A percentile compares a stretch with the other conserved stretches of the same genome.
These are phyloP conservation scores for Lethenteron reissneri DNA, from an alignment of 2,113 vertebrate genomes.

Conservation along the genomic window DNA sequence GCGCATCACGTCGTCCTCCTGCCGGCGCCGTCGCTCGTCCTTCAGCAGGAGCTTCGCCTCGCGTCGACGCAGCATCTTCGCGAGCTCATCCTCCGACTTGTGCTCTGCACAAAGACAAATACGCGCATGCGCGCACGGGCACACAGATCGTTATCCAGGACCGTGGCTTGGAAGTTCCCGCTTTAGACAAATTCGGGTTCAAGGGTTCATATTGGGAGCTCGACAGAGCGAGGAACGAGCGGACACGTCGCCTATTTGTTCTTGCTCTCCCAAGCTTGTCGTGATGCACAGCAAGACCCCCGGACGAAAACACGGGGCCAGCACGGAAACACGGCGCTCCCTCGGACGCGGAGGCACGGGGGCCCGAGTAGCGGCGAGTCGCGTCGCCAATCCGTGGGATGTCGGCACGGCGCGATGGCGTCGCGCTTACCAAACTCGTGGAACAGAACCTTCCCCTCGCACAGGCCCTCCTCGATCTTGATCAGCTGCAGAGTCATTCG, in stretches of 20 bases:
- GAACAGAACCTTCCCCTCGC: conserved; percentile 47
- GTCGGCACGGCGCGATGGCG: too few species aligned
- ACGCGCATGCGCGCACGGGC: neutral
- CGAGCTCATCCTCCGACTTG: conserved; percentile 43
- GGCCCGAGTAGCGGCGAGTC: rapidly evolving
- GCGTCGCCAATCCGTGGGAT: too few species aligned
- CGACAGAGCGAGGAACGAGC: neutral
- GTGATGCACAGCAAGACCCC: neutral
- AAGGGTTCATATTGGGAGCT: neutral
- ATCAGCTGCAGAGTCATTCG: conserved; percentile 49
- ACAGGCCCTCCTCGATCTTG: conserved; percentile 62
- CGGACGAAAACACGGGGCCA: too few species aligned
- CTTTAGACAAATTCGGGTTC: neutral
- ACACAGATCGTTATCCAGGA: neutral
- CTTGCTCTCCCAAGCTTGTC: neutral
- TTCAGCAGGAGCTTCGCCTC: conserved; percentile 35
- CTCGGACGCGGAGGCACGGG: too few species aligned
- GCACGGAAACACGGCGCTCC: too few species aligned
- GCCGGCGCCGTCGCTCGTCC: conserved; percentile 25
- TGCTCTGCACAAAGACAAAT: conserved; percentile 20
- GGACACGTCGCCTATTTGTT: neutral
- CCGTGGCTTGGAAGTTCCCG: neutral
- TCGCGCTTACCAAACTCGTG: conserved; percentile 36
- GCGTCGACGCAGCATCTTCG: conserved; percentile 33
- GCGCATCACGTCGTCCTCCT: conserved; percentile 34